These are phyloP conservation scores for Tangara arthus DNA, from an alignment of 2,797 vertebrate species.

Conservation along the genomic window DNA sequence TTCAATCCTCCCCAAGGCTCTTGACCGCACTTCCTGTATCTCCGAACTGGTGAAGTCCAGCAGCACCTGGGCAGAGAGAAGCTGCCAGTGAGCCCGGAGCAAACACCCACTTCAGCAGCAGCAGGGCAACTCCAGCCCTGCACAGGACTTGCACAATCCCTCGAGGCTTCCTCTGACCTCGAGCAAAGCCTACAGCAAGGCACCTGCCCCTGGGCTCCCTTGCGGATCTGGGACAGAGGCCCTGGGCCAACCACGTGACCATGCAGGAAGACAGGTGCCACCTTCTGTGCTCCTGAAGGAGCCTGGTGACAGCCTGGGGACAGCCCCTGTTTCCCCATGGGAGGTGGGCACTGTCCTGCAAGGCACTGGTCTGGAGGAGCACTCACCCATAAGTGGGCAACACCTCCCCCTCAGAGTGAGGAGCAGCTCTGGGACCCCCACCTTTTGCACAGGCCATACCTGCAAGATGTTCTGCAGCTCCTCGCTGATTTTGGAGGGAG, in stretches of 20 bases:
- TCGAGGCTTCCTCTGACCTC: neutral
- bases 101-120: neutral
- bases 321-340: too few species aligned
- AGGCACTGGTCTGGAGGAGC: neutral
- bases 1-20: neutral
- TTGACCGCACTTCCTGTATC: neutral
- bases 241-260: neutral
- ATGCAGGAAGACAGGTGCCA: too few species aligned
- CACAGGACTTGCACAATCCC: neutral
- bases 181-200: neutral
- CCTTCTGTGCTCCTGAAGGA: neutral
- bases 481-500: neutral
- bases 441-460: neutral
- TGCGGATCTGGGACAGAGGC: rapidly evolving
- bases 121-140: neutral
- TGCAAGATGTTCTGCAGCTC: neutral
- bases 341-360: neutral
- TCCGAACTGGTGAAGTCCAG: neutral
- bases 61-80: neutral
- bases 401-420: neutral
- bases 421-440: neutral
- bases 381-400: neutral
- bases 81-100: neutral
- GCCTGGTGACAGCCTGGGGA: neutral
- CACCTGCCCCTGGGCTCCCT: neutral